Evolutionary conservation across 2,888 invertebrate genomes (phyloP).

Genomic region (Apodemia hepburni): DNA sequence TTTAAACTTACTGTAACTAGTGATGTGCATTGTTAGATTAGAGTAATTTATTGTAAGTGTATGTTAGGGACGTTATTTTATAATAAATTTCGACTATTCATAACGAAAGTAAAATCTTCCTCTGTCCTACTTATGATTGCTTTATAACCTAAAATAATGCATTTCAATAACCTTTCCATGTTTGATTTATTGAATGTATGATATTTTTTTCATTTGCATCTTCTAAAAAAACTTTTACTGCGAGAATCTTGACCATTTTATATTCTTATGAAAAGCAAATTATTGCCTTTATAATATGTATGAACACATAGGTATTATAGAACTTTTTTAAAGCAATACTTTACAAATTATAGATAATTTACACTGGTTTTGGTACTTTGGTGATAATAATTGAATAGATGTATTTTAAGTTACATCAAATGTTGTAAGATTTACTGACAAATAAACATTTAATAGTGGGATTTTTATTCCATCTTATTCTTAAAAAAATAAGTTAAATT

Average conservation of each 20-base stretch:
- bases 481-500: constrained; percentile 6
- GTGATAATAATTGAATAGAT: constrained; percentile 17
- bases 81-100: constrained; percentile 48
- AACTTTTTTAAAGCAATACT: constrained; percentile 17
- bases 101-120: constrained; percentile 39
- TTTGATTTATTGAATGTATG: constrained; percentile 14
- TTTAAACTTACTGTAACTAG: constrained; percentile 59
- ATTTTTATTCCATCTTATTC: constrained; percentile 5
- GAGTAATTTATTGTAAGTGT: constrained; percentile 73
- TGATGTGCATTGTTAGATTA: constrained; percentile 73
- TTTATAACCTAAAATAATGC: constrained; percentile 49
- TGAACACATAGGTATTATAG: constrained; percentile 15
- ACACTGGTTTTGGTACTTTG: constrained; percentile 21
- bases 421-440: constrained; percentile 16
- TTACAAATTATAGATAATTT: constrained; percentile 20
- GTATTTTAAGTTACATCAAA: constrained; percentile 19
- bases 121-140: constrained; percentile 65
- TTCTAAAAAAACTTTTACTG: not conserved
- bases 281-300: constrained; percentile 10
- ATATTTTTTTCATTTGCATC: constrained; percentile 13
- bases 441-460: constrained; percentile 2
- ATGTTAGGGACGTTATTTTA: constrained; percentile 67
- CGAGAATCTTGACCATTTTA: constrained; percentile 4
- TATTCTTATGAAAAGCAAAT: constrained; percentile 1
- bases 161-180: constrained; percentile 40